Base-by-base conservation (phyloP, 2,797 vertebrate species). In the Chlorospingus semifuscus region DNA sequence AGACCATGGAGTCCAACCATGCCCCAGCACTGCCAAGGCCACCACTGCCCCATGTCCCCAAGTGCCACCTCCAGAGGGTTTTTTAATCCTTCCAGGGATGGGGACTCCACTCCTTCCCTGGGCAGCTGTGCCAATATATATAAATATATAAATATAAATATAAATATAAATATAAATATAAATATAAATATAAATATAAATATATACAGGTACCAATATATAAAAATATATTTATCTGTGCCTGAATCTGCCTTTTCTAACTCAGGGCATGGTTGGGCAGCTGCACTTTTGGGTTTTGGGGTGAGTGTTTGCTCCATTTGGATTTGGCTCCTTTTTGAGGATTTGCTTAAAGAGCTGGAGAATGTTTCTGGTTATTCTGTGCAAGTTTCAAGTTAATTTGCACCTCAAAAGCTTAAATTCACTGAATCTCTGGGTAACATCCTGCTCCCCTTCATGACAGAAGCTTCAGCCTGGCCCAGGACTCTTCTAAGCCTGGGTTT, bases 361-460 rank as follows among this genome's bases (percentile, higher is more conserved):
- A 68, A 65, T 3, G 8, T 63, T 69, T 56, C 72, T 11, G 26
- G 37, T 27, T 56, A 6, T 17, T 46, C 44, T 18, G 6, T 23
- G 23, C 39, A 59, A 78, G 29, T 12, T 55, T 34, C 0, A 3
- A 50, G 13, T 24, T 49, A 26, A 66, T 69, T 50, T 80, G 53
- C 24, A 55, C 37, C 79, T 81, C 49, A 12, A n/a, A 60, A 70
- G 11, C 12, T 80, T 60, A n/a, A 30, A 4, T 32, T 63, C 36
- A 24, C 10, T 4, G 42, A 56, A 5, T 29, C 12, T 39, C 44
- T n/a, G 59, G 56, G 68, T 69, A 47, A 47, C 23, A 29, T 2
- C 0, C 0, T 2, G 3, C 30, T 72, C 12, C 46, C 46, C 44
- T 13, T 39, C 18, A 39, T 1, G 2, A 11, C 41, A 47, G 37